Evolutionary conservation across 2,797 vertebrate species (phyloP).

Genomic region (Triplophysa bombifrons): DNA sequence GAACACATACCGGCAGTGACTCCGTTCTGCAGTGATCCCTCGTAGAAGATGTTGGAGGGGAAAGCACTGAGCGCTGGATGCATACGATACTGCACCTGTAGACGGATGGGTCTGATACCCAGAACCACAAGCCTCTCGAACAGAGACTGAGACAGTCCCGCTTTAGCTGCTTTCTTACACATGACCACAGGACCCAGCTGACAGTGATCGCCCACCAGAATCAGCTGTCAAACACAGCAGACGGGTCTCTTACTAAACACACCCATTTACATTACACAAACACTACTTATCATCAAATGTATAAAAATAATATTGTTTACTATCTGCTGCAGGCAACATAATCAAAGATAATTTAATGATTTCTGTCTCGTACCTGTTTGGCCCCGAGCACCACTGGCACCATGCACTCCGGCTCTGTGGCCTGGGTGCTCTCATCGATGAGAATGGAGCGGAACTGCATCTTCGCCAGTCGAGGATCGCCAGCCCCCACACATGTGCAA

Average conservation of each 20-base stretch:
- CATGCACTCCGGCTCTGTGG: conserved; percentile 98
- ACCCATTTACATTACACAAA: too few species aligned
- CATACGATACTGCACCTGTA: conserved; percentile 99
- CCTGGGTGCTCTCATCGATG: conserved; percentile 98
- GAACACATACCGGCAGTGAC: conserved; percentile 87
- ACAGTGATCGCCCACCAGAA: conserved; percentile 97
- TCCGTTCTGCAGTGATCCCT: conserved; percentile 95
- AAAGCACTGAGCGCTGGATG: conserved; percentile 97
- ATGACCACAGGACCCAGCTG: conserved; percentile 98
- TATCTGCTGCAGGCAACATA: not conserved
- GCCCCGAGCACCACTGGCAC: conserved; percentile 96
- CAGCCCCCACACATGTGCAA: conserved; percentile 95
- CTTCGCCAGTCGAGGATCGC: conserved; percentile 94
- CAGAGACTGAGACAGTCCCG: conserved; percentile 93
- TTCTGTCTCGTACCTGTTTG: conserved; percentile 83
- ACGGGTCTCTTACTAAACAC: not conserved
- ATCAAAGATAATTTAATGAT: not conserved
- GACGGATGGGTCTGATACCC: conserved; percentile 95
- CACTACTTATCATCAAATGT: too few species aligned
- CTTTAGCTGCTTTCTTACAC: conserved; percentile 99
- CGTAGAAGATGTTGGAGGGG: conserved; percentile 98
- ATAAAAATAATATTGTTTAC: too few species aligned
- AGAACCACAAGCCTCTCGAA: conserved; percentile 97
- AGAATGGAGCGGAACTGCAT: conserved; percentile 99
- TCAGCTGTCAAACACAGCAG: conserved; percentile 77